These are phyloP conservation scores for Romanogobio albipinnatus DNA, from an alignment of 2,113 vertebrate genomes.

Conservation along the genomic window DNA sequence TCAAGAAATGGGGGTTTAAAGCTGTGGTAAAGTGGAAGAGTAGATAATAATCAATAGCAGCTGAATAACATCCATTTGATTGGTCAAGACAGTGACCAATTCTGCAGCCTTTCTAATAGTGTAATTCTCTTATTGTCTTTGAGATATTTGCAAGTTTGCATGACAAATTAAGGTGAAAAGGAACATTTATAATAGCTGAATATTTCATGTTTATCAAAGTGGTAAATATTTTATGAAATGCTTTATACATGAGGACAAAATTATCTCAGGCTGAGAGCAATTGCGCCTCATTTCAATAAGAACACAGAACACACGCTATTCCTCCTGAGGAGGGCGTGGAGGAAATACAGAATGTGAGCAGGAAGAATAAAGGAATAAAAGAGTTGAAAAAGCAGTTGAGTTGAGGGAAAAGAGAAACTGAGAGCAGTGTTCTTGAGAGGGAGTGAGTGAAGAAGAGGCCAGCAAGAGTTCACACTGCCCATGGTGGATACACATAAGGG, in stretches of 20 bases:
- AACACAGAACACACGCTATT: slow-evolving; percentile 33
- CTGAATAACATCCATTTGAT: neutral
- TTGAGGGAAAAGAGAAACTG: slow-evolving; percentile 19
- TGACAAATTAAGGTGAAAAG: slow-evolving; percentile 18
- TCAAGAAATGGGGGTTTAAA: too few relatives aligned
- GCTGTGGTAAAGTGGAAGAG: too few relatives aligned
- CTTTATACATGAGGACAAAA: slow-evolving; percentile 54
- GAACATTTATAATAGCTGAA: slow-evolving; percentile 43
- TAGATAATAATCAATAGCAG: too few relatives aligned
- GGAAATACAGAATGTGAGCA: slow-evolving; percentile 5
- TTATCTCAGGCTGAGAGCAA: slow-evolving; percentile 47
- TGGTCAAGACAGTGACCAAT: neutral
- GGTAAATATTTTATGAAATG: slow-evolving; percentile 54
- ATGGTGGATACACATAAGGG: neutral
- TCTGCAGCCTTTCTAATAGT: neutral
- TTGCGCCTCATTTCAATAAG: slow-evolving; percentile 41
- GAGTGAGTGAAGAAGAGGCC: neutral
- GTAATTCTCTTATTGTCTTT: neutral
- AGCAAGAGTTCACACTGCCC: neutral
- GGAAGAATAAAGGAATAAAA: slow-evolving; percentile 9
- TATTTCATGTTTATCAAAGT: slow-evolving; percentile 49
- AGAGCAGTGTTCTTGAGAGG: neutral
- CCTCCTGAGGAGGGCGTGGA: slow-evolving; percentile 8
- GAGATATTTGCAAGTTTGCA: slow-evolving; percentile 5
- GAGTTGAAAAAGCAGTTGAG: neutral